phyloP scores from a whole-genome alignment of 2,113 vertebrate species.

The Solea solea region DNA sequence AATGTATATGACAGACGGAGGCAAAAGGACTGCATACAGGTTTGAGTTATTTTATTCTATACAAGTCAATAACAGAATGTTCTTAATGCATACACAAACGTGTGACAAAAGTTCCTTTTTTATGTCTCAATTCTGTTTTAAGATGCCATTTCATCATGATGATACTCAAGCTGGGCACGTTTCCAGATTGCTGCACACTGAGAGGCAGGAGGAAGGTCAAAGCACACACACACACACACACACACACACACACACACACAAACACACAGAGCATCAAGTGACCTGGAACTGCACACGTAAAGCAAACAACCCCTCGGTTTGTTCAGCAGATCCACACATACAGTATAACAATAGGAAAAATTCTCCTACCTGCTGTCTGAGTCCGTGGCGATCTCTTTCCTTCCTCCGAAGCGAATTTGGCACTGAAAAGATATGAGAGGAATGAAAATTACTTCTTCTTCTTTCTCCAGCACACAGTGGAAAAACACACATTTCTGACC shows the following conservation, averaged over 20 bases:
- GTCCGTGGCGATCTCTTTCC: slow-evolving; percentile 98
- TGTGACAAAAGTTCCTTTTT: not conserved
- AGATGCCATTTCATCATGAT: not conserved
- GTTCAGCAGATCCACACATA: slow-evolving; percentile 1
- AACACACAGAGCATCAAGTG: slow-evolving; percentile 2
- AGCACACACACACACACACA: not conserved
- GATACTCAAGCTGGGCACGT: not conserved
- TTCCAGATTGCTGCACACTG: not conserved
- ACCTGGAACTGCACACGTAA: not conserved
- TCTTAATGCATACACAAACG: not conserved
- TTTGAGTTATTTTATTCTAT: too few relatives aligned
- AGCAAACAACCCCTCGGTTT: not conserved
- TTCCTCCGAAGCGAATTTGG: slow-evolving; percentile 98
- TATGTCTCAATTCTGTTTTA: not conserved
- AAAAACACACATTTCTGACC: not conserved
- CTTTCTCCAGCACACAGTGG: not conserved
- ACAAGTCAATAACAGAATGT: too few relatives aligned
- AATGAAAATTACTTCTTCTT: slow-evolving; percentile 21
- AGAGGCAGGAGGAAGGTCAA: not conserved
- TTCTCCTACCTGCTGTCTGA: slow-evolving; percentile 94
- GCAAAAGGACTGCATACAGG: too few relatives aligned
- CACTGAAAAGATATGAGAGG: slow-evolving; percentile 82
- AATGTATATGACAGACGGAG: too few relatives aligned
- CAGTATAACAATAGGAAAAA: not conserved
- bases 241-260: too few relatives aligned